These are phyloP conservation scores for Neoitamus cyanurus DNA, from an alignment of 2,888 invertebrate species.

Conservation along the genomic window DNA sequence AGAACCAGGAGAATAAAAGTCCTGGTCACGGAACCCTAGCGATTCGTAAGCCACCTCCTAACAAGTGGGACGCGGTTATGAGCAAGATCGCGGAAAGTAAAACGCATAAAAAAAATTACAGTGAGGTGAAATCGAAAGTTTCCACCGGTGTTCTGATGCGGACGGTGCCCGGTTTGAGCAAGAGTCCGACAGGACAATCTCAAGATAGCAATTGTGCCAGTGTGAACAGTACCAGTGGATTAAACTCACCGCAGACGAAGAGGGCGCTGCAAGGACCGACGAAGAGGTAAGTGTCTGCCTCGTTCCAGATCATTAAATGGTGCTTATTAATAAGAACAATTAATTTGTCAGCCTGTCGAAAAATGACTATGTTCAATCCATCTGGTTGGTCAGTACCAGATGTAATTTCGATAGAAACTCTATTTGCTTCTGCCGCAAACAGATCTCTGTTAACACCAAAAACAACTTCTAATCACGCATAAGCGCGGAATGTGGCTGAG, in stretches of 20 bases:
- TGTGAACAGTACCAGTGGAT: constrained; percentile 54
- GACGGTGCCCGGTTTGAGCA: constrained; percentile 19
- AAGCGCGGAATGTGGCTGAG: background rate
- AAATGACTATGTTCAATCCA: background rate
- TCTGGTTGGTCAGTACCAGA: background rate
- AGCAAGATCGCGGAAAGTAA: constrained; percentile 81
- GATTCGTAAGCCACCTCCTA: constrained; percentile 56
- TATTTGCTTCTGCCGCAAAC: background rate
- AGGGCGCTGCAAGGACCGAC: constrained; percentile 55
- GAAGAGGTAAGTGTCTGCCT: constrained; percentile 60
- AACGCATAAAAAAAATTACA: constrained; percentile 76
- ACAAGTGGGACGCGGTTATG: constrained; percentile 85
- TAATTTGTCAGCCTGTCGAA: background rate
- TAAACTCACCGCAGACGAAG: constrained; percentile 56
- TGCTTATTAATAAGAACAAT: constrained; percentile 6
- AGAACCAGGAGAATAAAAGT: constrained; percentile 70
- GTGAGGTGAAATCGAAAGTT: constrained; percentile 90
- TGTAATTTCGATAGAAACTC: background rate
- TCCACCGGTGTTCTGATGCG: constrained; percentile 68
- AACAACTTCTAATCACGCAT: background rate
- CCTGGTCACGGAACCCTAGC: constrained; percentile 56
- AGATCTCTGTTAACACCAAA: background rate
- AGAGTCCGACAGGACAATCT: constrained; percentile 47
- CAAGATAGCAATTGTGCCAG: constrained; percentile 50
- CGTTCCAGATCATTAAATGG: background rate